phyloP scores from a whole-genome alignment of 2,113 vertebrate genomes.

The Numenius arquata region DNA sequence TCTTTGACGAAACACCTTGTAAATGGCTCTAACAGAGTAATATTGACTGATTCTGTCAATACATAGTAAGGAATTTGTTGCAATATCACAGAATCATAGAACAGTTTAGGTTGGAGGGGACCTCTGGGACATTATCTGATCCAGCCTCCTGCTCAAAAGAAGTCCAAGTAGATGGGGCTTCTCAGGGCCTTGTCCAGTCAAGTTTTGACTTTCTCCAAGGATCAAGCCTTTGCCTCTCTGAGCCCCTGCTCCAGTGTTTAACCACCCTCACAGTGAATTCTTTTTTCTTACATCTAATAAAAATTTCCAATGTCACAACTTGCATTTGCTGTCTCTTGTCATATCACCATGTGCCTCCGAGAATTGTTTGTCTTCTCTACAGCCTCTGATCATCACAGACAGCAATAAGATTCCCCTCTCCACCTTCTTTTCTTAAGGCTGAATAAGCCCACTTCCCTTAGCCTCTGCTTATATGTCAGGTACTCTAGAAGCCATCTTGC shows the following conservation, averaged over 20 bases:
- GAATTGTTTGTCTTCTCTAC: neutral
- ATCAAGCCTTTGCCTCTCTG: neutral
- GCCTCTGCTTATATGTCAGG: neutral
- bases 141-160: neutral
- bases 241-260: neutral
- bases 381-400: neutral
- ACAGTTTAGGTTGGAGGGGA: neutral
- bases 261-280: accelerated
- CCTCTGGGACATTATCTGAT: neutral
- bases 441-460: neutral
- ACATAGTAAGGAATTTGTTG: slow-evolving; percentile 53
- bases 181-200: neutral
- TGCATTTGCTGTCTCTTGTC: neutral
- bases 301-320: neutral
- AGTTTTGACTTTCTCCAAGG: neutral
- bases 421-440: neutral
- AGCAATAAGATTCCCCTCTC: neutral
- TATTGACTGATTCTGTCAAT: slow-evolving; percentile 75
- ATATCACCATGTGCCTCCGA: accelerated
- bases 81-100: slow-evolving; percentile 49
- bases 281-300: neutral
- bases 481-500: neutral
- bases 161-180: neutral
- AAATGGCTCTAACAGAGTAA: slow-evolving; percentile 73
- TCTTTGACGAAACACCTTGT: slow-evolving; percentile 73